These are phyloP conservation scores for Chrysodeixis includens DNA, from an alignment of 2,888 invertebrate species.

Conservation along the genomic window DNA sequence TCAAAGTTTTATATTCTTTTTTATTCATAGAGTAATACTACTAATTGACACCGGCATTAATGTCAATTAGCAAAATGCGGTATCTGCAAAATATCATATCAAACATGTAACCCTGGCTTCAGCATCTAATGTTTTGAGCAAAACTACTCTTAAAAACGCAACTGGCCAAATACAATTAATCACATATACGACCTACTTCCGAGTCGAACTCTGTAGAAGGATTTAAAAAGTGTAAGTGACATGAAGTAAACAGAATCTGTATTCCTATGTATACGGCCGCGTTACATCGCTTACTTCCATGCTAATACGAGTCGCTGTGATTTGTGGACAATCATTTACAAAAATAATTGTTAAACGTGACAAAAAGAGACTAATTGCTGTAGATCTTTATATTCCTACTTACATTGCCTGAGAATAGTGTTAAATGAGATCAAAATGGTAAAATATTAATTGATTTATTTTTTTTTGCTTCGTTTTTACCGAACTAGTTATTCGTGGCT, in stretches of 20 bases:
- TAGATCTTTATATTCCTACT: background rate
- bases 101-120: too few relatives aligned
- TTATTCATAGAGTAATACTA: too few relatives aligned
- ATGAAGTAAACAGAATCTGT: conserved; percentile 39
- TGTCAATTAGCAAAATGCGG: too few relatives aligned
- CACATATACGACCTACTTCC: conserved; percentile 4
- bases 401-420: too few relatives aligned
- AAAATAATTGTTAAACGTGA: background rate
- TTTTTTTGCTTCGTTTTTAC: too few relatives aligned
- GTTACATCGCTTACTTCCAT: conserved; percentile 41
- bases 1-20: too few relatives aligned
- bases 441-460: too few relatives aligned
- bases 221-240: conserved; percentile 53
- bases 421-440: too few relatives aligned
- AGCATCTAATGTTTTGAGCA: too few relatives aligned
- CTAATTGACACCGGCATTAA: too few relatives aligned
- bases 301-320: conserved; percentile 10
- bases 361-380: background rate
- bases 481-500: too few relatives aligned
- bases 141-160: background rate
- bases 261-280: conserved; percentile 47
- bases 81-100: too few relatives aligned
- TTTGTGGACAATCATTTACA: background rate
- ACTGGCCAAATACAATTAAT: background rate
- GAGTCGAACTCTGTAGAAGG: conserved; percentile 29